These are phyloP conservation scores for Tuta absoluta DNA, from an alignment of 2,888 invertebrate genomes.

Conservation along the genomic window DNA sequence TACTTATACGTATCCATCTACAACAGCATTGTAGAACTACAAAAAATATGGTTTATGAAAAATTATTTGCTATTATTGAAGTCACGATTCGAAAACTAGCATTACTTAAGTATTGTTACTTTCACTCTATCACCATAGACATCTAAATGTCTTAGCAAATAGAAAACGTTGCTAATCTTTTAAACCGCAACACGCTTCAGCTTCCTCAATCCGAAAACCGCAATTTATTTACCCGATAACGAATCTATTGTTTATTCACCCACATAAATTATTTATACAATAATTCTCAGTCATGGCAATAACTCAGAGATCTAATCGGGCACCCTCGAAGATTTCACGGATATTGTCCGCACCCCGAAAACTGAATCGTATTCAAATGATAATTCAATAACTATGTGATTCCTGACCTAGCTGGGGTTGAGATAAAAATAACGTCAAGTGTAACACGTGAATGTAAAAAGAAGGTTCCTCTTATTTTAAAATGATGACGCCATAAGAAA, in stretches of 20 bases:
- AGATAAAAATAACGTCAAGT: constrained; percentile 56
- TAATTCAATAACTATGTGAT: constrained; percentile 77
- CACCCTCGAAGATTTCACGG: constrained; percentile 68
- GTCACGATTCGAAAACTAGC: no score
- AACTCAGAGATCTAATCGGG: constrained; percentile 53
- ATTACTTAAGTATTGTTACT: no score
- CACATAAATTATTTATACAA: constrained; percentile 27
- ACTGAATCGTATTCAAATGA: constrained; percentile 77
- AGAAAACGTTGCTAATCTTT: background rate
- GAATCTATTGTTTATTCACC: constrained; percentile 17
- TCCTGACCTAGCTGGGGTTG: constrained; percentile 62
- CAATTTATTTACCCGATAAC: constrained; percentile 1
- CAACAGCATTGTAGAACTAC: no score
- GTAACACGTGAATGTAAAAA: constrained; percentile 15
- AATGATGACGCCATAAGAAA: background rate
- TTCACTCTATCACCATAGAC: no score
- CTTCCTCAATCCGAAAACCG: constrained; percentile 4
- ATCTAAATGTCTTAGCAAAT: background rate
- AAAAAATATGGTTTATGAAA: no score
- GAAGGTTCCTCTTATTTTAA: constrained; percentile 20
- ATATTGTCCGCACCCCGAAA: constrained; percentile 64
- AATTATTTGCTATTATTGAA: no score
- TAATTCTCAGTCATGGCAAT: constrained; percentile 24
- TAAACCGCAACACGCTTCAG: background rate
- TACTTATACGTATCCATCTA: no score